A percentile compares a stretch with the other conserved stretches of the same genome.
Conservation (phyloP, 2,113 vertebrate species). For the Odocoileus hemionus region DNA sequence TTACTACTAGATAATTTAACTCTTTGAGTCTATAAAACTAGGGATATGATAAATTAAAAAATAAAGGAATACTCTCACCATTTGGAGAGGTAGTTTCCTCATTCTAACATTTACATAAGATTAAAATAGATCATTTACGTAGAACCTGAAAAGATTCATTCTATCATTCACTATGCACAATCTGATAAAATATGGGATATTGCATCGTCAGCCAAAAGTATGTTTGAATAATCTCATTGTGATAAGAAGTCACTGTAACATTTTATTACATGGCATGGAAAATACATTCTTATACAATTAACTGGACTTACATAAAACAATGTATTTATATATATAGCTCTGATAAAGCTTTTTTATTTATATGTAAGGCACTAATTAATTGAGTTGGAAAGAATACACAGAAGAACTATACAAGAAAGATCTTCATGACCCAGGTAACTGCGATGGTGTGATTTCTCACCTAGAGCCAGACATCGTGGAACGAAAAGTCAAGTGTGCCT, state of each 20-base stretch:
- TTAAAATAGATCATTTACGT: background rate
- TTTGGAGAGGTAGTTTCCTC: background rate
- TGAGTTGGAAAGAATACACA: too few relatives aligned
- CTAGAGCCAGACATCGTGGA: too few relatives aligned
- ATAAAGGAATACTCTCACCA: background rate
- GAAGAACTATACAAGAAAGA: too few relatives aligned
- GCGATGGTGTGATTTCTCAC: rapidly evolving
- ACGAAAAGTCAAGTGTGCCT: too few relatives aligned
- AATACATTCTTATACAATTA: background rate
- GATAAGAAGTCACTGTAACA: background rate
- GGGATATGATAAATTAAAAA: background rate
- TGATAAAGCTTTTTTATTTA: slow-evolving; percentile 12
- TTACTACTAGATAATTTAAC: background rate
- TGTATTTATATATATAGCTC: slow-evolving; percentile 5
- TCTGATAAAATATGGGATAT: background rate
- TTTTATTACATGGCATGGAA: background rate
- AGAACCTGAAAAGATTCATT: background rate
- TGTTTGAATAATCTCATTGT: background rate
- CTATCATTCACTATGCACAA: background rate
- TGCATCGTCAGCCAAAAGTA: background rate
- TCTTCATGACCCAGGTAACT: too few relatives aligned
- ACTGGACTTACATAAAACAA: background rate
- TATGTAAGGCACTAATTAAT: too few relatives aligned
- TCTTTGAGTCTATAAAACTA: background rate
- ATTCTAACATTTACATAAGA: background rate